Percentiles rank a stretch among this genome's conserved stretches.
Conservation (phyloP, 2,113 vertebrate species). For the Alexandromys fortis region DNA sequence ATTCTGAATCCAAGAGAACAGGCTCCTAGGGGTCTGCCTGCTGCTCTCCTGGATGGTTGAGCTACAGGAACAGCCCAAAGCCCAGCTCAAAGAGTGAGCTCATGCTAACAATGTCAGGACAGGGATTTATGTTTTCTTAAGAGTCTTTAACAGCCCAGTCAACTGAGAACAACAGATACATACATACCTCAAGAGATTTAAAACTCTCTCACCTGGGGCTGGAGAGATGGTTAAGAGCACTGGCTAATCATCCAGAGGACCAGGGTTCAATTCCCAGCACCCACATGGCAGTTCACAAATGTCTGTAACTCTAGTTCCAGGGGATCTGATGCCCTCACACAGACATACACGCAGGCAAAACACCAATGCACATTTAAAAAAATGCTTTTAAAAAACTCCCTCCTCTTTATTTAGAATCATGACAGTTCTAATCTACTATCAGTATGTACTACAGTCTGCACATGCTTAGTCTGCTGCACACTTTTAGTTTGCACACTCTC, state of each 20-base stretch:
- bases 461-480: too few species aligned
- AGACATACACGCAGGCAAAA: not conserved
- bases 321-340: not conserved
- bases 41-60: not conserved
- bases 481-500: too few species aligned
- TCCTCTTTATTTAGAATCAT: constrained; percentile 29
- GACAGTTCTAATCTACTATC: not conserved
- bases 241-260: not conserved
- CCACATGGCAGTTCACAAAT: not conserved
- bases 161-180: not conserved
- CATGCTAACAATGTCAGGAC: not conserved
- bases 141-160: not conserved
- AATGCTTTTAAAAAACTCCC: not conserved
- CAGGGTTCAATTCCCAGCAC: not conserved
- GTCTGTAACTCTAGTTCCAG: not conserved
- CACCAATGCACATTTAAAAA: not conserved
- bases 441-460: not conserved
- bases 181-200: not conserved
- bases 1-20: not conserved
- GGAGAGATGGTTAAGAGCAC: not conserved
- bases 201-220: not conserved
- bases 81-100: not conserved
- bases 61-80: not conserved
- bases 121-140: constrained; percentile 11
- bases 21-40: not conserved